Conservation (phyloP, 2,797 vertebrate species). For the Euphonia xanthogaster region DNA sequence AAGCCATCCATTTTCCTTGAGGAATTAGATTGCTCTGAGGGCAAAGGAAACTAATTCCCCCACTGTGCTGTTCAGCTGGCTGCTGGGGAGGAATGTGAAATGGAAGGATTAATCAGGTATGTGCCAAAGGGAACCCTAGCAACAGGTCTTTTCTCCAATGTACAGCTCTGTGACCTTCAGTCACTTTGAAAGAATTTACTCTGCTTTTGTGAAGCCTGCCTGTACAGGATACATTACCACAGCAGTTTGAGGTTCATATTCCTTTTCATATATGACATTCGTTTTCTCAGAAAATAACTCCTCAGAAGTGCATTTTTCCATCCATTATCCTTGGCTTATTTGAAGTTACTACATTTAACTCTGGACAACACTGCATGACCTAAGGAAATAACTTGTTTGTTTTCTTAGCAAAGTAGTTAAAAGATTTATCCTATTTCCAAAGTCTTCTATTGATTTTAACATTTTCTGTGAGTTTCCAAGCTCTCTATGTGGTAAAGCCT, state of each 20-base stretch:
- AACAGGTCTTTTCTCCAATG: neutral
- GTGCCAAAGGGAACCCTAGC: neutral
- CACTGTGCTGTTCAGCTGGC: neutral
- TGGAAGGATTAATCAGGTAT: neutral
- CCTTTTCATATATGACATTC: neutral
- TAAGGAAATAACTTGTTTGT: neutral
- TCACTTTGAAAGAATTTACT: neutral
- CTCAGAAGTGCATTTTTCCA: neutral
- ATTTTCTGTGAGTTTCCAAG: neutral
- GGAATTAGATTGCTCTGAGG: neutral
- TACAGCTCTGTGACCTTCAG: neutral
- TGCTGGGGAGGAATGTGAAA: neutral
- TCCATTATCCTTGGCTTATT: neutral
- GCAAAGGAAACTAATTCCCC: neutral
- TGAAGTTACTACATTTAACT: neutral
- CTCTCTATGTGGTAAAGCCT: neutral
- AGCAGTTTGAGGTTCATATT: neutral
- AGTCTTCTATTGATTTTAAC: neutral
- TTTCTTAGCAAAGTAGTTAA: neutral
- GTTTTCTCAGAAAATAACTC: conserved; percentile 1
- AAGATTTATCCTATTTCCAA: neutral
- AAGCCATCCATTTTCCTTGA: neutral
- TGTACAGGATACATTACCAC: neutral
- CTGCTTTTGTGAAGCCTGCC: neutral
- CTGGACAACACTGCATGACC: neutral